phyloP scores from a whole-genome alignment of 2,113 vertebrate genomes.

The Dolichallabes microphthalmus region DNA sequence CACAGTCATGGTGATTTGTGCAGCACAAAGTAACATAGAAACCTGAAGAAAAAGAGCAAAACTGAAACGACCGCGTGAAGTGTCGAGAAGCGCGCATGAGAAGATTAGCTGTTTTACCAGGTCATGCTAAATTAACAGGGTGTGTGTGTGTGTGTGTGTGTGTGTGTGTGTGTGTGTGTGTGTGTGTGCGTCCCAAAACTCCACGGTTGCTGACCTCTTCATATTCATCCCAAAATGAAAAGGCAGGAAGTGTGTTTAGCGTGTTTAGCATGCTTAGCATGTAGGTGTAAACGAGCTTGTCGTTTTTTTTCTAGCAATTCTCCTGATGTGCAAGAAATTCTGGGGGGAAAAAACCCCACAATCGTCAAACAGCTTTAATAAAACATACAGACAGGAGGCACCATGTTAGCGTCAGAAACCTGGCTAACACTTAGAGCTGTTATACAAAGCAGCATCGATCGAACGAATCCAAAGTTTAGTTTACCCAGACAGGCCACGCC shows the following conservation, averaged over 20 bases:
- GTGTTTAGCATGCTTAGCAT: background rate
- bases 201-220: conserved; percentile 78
- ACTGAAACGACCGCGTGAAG: background rate
- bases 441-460: background rate
- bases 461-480: background rate
- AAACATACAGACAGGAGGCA: background rate
- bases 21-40: background rate
- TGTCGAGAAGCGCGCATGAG: conserved; percentile 32
- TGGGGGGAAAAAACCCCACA: background rate
- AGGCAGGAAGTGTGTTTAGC: background rate
- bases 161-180: background rate
- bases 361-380: background rate
- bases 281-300: background rate
- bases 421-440: background rate
- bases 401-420: background rate
- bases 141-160: conserved; percentile 60
- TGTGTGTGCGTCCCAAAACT: background rate
- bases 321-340: background rate
- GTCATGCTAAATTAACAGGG: conserved; percentile 92
- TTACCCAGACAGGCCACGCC: background rate
- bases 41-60: background rate
- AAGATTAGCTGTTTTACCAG: conserved; percentile 97
- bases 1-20: background rate
- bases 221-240: conserved; percentile 64
- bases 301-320: background rate